Base-by-base conservation (phyloP, 1,140 invertebrate species). In the Phthorimaea operculella region DNA sequence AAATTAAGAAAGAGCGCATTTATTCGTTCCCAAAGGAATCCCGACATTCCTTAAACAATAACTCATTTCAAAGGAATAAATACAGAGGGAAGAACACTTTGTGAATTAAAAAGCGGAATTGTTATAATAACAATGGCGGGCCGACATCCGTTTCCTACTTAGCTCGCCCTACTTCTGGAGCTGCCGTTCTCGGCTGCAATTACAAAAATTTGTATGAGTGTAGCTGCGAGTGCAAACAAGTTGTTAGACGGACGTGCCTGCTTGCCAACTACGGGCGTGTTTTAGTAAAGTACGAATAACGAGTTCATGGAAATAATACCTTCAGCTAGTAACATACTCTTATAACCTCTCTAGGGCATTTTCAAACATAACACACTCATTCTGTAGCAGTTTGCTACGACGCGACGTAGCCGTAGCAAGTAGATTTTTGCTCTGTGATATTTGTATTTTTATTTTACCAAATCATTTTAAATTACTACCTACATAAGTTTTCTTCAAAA, bases 171-270 rank as follows among this genome's bases (percentile, higher is more conserved):
- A 39, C 36, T 39, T 39, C 10, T 39, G 36, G 36, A 39, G 36
- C 36, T 39, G 10, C 36, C 36, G n/a, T 39, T 39, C 3, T 9
- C 10, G n/a, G 36, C 36, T 39, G 49, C 65, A 68, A 68, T 64
- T 68, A 62, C 60, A 62, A 52, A 62, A 60, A 59, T 62, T 54
- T 64, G 56, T 54, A 57, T 62, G 55, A 51, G 54, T 52, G 44
- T 39, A 51, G 51, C 36, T 14, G 16, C 54, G 54, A 53, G 52
- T 64, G 58, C 52, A 64, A 68, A 64, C 62, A 60, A 60, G 44
- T 60, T 60, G 58, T 55, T 56, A 56, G 51, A 39, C 36, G 10
- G 36, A 39, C 36, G 3, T 39, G 10, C n/a, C 36, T 39, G 21
- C 21, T 28, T 28, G 21, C 21, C 21, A 39, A 39, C 36, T 39